Evolutionary conservation across 2,113 vertebrate genomes (phyloP).

Genomic region (Prochilodus magdalenae): DNA sequence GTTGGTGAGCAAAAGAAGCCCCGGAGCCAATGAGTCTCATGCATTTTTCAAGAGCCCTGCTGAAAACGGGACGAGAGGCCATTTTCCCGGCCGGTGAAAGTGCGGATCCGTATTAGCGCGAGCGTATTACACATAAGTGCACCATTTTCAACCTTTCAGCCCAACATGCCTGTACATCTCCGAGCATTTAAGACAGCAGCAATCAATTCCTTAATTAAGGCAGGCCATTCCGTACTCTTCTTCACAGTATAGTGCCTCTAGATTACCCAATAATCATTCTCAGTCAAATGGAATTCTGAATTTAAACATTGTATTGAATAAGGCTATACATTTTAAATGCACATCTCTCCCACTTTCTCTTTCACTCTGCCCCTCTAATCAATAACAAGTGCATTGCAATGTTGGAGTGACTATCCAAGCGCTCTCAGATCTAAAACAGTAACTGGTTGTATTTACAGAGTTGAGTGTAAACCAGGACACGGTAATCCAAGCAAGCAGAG

Average conservation of each 20-base stretch:
- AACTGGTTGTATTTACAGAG: no score
- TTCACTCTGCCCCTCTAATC: not conserved
- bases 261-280: not conserved
- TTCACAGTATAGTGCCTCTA: not conserved
- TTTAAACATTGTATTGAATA: not conserved
- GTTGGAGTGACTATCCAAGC: no score
- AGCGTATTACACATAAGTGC: not conserved
- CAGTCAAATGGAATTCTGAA: not conserved
- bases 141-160: not conserved
- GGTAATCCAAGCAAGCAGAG: no score
- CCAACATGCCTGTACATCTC: not conserved
- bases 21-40: constrained; percentile 14
- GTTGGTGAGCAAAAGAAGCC: constrained; percentile 15
- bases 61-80: constrained; percentile 1
- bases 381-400: no score
- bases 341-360: not conserved
- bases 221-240: not conserved
- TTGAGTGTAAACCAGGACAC: no score
- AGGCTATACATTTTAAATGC: not conserved
- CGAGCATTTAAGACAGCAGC: not conserved
- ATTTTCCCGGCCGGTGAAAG: not conserved
- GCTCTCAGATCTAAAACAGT: no score
- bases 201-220: not conserved
- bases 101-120: not conserved
- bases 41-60: constrained; percentile 12